These are phyloP conservation scores for Corythaeola cristata DNA, from an alignment of 2,113 vertebrate species.

Conservation along the genomic window DNA sequence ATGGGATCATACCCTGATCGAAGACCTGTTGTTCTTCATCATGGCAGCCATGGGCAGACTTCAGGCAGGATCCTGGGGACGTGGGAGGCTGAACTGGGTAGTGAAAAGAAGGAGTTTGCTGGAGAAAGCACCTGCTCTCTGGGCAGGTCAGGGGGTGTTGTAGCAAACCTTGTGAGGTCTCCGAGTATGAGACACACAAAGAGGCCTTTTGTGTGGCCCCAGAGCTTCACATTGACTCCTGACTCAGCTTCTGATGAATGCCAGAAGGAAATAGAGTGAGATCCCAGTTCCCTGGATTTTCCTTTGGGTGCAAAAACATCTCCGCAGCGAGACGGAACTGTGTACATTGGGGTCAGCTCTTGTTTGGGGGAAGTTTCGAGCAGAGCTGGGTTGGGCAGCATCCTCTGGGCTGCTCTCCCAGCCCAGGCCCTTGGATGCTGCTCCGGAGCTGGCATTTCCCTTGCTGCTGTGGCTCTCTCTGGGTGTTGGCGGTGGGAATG, in stretches of 20 bases:
- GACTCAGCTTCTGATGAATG: neutral
- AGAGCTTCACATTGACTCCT: neutral
- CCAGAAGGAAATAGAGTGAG: neutral
- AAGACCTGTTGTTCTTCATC: neutral
- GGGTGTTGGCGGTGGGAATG: neutral
- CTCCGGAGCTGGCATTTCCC: neutral
- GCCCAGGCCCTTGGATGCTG: neutral
- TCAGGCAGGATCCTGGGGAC: neutral
- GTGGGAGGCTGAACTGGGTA: neutral
- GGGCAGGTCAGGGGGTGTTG: neutral
- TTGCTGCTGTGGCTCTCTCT: rapidly evolving
- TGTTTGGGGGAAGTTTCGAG: neutral
- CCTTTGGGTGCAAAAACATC: neutral
- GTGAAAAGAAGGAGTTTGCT: neutral
- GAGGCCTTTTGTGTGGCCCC: neutral
- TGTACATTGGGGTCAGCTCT: neutral
- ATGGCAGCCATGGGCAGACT: neutral
- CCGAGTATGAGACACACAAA: neutral
- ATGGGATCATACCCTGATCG: neutral
- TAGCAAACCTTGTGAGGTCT: neutral
- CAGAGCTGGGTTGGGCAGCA: neutral
- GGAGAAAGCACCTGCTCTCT: neutral
- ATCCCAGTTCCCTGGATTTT: neutral
- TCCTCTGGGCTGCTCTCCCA: neutral
- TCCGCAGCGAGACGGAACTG: neutral